These are phyloP conservation scores for Troilus luridus DNA, from an alignment of 2,888 invertebrate species.

Conservation along the genomic window DNA sequence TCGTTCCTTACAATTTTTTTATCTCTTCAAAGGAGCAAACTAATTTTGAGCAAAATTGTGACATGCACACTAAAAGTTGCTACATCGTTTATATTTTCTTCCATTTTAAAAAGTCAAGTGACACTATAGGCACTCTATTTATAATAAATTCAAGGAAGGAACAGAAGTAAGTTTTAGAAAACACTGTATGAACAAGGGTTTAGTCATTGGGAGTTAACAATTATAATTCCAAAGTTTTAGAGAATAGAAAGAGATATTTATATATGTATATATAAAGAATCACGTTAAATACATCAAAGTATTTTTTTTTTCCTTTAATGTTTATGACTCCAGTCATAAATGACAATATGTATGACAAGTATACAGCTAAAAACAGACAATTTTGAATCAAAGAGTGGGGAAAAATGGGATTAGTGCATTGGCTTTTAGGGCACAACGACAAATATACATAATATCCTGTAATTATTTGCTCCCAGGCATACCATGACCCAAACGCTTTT, in stretches of 20 bases:
- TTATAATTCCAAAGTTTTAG: conserved; percentile 51
- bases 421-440: conserved; percentile 49
- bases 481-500: conserved; percentile 54
- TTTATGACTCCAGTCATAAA: conserved; percentile 58
- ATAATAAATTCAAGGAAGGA: background rate
- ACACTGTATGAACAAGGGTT: conserved; percentile 47
- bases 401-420: conserved; percentile 50
- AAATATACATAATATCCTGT: conserved; percentile 49
- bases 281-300: conserved; percentile 48
- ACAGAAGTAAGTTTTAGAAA: conserved; percentile 44
- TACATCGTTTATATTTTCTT: conserved; percentile 28
- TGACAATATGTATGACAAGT: conserved; percentile 61
- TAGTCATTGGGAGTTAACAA: conserved; percentile 48
- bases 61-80: conserved; percentile 50
- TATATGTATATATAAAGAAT: conserved; percentile 43
- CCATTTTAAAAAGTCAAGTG: conserved; percentile 5
- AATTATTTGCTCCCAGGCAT: conserved; percentile 61
- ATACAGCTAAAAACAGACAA: conserved; percentile 59
- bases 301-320: conserved; percentile 48
- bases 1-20: conserved; percentile 17
- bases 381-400: conserved; percentile 57
- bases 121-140: conserved; percentile 41
- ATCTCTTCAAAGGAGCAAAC: background rate
- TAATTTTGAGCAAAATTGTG: conserved; percentile 58
- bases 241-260: conserved; percentile 50